Evolutionary conservation across 2,113 vertebrate genomes (phyloP), one percentile per base, ranked within the genome.

Genomic region (Sialia sialis): DNA sequence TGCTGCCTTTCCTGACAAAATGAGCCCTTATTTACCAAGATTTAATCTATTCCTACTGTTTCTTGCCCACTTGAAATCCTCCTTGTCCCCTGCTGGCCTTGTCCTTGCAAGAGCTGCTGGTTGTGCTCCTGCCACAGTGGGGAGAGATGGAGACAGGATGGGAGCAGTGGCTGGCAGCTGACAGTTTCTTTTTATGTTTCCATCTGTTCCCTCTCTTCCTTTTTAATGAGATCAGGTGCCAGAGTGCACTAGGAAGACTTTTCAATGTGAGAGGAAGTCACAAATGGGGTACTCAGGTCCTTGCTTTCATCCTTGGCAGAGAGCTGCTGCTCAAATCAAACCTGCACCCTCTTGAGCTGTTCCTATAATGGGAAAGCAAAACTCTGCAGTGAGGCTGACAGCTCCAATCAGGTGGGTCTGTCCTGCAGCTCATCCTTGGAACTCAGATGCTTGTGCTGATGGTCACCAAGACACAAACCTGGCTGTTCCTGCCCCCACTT

Each of bases 211-310:
- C 69, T 86, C 82, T 93, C 46, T 88, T 84, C 73, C 48, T 54
- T 91, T 85, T 93, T 96, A 96, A 97, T 97, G 95, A 97, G 87
- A 82, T 60, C 94, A 90, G 91, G 86, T 96, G 48, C 94, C 85
- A 34, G 70, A 73, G 58, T 41, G 78, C 72, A 69, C 82, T 79
- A 52, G 38, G 67, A 93, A 94, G 91, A 80, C 44, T 82, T 93
- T 92, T 69, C 36, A 72, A 18, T 84, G 85, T 89, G 77, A 88
- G 82, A 92, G 87, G 94, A 94, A 87, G 91, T 67, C 74, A 69
- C 76, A 84, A 81, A 62, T 39, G 21, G 74, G 59, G 56, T 82
- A 52, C 77, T 82, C 7, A 1, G 73, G 70, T 64, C 74, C 26
- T 79, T 85, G 95, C 87, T 94, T 94, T 93, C n/a, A 72, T 79